Evolutionary conservation across 2,888 invertebrate species (phyloP).

Genomic region (Eupithecia abbreviata): DNA sequence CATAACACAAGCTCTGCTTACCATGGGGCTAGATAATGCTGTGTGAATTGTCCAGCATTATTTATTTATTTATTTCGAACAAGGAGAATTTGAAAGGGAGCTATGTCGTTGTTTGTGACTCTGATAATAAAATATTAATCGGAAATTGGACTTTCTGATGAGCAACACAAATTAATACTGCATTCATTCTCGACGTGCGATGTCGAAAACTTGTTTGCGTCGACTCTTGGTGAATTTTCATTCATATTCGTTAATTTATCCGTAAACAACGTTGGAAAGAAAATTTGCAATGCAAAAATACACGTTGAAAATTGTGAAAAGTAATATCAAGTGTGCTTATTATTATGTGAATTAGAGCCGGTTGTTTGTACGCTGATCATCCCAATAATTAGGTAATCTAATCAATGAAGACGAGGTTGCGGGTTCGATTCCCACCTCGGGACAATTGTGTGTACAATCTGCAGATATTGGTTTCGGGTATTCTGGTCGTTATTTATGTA

Average conservation of each 20-base stretch:
- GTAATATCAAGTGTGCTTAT: background rate
- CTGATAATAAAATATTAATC: conserved; percentile 15
- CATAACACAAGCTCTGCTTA: too few relatives aligned
- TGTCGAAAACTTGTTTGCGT: conserved; percentile 17
- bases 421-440: too few relatives aligned
- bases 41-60: too few relatives aligned
- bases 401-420: too few relatives aligned
- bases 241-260: conserved; percentile 4
- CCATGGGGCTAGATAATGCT: too few relatives aligned
- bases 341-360: background rate
- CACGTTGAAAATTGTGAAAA: background rate
- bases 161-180: conserved; percentile 16
- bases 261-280: background rate
- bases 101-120: conserved; percentile 2
- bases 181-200: conserved; percentile 16
- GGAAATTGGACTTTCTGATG: conserved; percentile 25
- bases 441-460: too few relatives aligned
- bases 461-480: too few relatives aligned
- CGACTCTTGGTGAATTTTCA: conserved; percentile 17
- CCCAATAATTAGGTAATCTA: background rate
- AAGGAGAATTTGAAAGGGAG: background rate
- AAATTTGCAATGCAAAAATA: conserved; percentile 10
- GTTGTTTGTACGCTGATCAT: background rate
- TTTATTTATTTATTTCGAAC: too few relatives aligned
- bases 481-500: too few relatives aligned